Evolutionary conservation across 2,113 vertebrate genomes (phyloP).

Genomic region (Romanogobio albipinnatus): DNA sequence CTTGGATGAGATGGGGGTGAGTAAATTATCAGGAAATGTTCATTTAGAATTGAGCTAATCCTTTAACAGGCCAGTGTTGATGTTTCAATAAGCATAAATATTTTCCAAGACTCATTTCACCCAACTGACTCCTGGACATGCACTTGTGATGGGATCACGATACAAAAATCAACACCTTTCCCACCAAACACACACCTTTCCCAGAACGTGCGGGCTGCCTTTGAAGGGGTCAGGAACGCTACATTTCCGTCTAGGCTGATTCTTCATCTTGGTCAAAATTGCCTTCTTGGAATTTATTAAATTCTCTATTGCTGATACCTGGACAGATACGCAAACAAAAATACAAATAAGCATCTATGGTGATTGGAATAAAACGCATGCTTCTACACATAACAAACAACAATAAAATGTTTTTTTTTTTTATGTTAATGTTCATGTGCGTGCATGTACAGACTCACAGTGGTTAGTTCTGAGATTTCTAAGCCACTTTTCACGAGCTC

Average conservation of each 20-base stretch:
- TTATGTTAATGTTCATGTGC: neutral
- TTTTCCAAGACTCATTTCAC: neutral
- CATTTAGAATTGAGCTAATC: too few relatives aligned
- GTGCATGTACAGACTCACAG: conserved; percentile 69
- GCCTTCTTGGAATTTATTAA: conserved; percentile 71
- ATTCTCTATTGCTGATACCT: conserved; percentile 76
- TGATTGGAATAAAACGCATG: neutral
- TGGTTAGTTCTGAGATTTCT: conserved; percentile 61
- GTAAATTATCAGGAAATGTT: too few relatives aligned
- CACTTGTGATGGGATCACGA: neutral
- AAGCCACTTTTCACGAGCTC: conserved; percentile 73
- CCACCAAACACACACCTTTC: conserved; percentile 84
- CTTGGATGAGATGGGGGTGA: too few relatives aligned
- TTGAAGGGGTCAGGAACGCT: conserved; percentile 76
- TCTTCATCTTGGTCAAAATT: conserved; percentile 71
- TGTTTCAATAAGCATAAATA: neutral
- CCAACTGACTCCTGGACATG: neutral
- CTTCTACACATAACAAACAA: neutral
- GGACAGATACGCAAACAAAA: conserved; percentile 52
- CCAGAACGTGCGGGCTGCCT: conserved; percentile 82
- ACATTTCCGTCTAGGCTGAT: conserved; percentile 78
- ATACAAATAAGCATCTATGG: neutral
- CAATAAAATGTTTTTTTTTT: neutral
- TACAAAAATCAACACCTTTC: conserved; percentile 79
- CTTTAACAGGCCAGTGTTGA: neutral